Percentiles rank a stretch among this genome's conserved stretches.
These are phyloP conservation scores for Alitta virens DNA, from an alignment of 2,888 invertebrate genomes.

Conservation along the genomic window DNA sequence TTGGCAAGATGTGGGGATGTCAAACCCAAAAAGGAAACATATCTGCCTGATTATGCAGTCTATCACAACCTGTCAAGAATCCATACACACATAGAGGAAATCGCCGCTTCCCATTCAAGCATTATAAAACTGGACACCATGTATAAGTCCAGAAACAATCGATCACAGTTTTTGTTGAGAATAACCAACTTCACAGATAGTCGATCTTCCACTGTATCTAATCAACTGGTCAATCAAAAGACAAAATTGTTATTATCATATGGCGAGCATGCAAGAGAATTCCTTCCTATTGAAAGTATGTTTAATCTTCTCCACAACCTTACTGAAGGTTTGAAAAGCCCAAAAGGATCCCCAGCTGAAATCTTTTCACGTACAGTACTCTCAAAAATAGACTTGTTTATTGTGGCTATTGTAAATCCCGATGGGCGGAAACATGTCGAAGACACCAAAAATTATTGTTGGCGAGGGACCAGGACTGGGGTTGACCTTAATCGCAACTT, in stretches of 20 bases:
- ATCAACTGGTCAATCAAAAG: constrained; percentile 19
- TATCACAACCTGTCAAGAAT: constrained; percentile 39
- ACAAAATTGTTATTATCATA: constrained; percentile 44
- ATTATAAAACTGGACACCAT: constrained; percentile 33
- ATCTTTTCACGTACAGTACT: constrained; percentile 32
- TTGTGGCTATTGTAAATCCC: constrained; percentile 49
- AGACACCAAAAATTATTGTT: constrained; percentile 45
- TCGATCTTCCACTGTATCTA: background rate
- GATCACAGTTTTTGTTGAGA: constrained; percentile 38
- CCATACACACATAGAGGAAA: constrained; percentile 28
- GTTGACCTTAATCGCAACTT: constrained; percentile 54
- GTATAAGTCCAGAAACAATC: constrained; percentile 34
- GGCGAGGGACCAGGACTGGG: constrained; percentile 51
- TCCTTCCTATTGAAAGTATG: constrained; percentile 49
- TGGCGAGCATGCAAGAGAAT: constrained; percentile 55
- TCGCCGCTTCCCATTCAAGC: constrained; percentile 32
- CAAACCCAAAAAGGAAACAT: constrained; percentile 42
- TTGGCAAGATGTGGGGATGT: constrained; percentile 34
- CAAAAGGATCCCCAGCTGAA: constrained; percentile 21
- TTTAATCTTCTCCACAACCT: constrained; percentile 41
- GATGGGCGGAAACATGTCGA: constrained; percentile 48
- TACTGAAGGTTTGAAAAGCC: constrained; percentile 30
- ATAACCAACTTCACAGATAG: constrained; percentile 41
- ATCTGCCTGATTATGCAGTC: constrained; percentile 43
- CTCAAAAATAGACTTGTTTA: constrained; percentile 42